phyloP scores from a whole-genome alignment of 2,113 vertebrate genomes.

The human (Homo sapiens) region DNA sequence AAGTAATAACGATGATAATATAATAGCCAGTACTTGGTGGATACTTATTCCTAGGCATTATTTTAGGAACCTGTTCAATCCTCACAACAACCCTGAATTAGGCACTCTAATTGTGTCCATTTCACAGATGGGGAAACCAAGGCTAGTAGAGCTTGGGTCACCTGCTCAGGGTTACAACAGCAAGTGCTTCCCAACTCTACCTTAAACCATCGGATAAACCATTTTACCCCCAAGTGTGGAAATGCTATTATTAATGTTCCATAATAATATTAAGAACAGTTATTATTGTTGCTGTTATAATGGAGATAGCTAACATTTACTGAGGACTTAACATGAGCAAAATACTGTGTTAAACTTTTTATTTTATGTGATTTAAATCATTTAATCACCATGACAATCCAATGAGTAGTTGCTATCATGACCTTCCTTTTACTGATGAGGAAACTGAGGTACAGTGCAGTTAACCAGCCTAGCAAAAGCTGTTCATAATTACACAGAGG shows the following conservation, averaged over 20 bases:
- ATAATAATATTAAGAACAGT: not conserved
- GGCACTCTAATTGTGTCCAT: not conserved
- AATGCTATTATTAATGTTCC: not conserved
- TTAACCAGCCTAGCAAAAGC: not conserved
- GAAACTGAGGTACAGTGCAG: not conserved
- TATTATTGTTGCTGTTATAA: not conserved
- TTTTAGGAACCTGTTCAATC: not conserved
- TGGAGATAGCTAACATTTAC: not conserved
- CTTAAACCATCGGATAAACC: not conserved
- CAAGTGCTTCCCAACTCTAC: not conserved
- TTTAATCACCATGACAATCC: not conserved
- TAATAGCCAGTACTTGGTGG: not conserved
- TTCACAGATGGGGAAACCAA: not conserved
- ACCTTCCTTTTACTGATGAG: not conserved
- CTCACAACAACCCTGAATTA: not conserved
- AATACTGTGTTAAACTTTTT: not conserved
- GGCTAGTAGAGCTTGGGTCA: not conserved
- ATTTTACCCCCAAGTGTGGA: not conserved
- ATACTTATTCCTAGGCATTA: not conserved
- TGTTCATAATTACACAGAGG: accelerated
- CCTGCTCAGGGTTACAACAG: not conserved
- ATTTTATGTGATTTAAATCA: not conserved
- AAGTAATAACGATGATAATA: not conserved
- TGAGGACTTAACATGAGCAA: not conserved
- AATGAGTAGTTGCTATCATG: not conserved